phyloP scores from a whole-genome alignment of 2,797 vertebrate genomes.

The Pantherophis alleghaniensis region DNA sequence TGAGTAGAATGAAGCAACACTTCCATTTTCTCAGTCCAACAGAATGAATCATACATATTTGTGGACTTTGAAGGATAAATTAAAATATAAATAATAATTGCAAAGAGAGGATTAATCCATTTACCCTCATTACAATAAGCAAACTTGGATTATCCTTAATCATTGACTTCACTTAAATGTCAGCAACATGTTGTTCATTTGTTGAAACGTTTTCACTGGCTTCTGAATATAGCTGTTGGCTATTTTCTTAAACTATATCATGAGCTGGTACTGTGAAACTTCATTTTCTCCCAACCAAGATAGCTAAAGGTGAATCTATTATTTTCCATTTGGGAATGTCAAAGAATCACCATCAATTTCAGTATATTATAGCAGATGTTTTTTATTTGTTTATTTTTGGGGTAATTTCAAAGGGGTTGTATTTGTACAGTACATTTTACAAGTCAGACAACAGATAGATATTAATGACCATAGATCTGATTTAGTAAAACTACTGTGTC shows the following conservation, averaged over 20 bases:
- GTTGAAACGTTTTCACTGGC: background rate
- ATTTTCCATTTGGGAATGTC: conserved; percentile 43
- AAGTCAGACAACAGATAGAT: conserved; percentile 25
- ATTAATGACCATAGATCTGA: conserved; percentile 9
- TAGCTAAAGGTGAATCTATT: background rate
- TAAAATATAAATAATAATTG: background rate
- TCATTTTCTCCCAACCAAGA: background rate
- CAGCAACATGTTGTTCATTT: background rate
- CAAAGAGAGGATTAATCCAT: background rate
- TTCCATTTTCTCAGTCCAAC: background rate
- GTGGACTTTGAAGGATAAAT: background rate
- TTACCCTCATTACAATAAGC: background rate
- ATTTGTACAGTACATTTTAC: conserved; percentile 17
- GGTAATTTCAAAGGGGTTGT: conserved; percentile 60
- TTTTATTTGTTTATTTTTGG: conserved; percentile 24
- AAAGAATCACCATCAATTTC: conserved; percentile 65
- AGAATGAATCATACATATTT: background rate
- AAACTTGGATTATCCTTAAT: background rate
- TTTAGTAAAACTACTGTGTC: background rate
- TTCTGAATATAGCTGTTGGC: background rate
- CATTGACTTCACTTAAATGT: background rate
- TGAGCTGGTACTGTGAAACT: background rate
- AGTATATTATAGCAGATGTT: conserved; percentile 40
- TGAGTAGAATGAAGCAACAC: background rate
- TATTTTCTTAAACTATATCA: background rate